Conservation (phyloP, 2,888 invertebrate species). For the Volucella bombylans region DNA sequence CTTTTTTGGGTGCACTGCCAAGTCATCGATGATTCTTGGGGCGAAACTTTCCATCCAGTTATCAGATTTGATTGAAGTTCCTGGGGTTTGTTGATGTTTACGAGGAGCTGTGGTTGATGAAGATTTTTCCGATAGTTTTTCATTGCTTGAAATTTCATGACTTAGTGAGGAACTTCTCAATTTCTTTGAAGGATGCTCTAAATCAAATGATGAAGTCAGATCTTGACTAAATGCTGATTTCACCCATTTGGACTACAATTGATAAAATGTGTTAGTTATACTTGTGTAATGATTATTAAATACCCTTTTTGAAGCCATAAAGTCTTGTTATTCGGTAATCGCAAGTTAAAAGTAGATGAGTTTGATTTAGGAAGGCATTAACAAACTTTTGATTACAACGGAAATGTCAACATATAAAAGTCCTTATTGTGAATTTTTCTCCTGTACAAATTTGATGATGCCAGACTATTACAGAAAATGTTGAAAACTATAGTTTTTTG, state of each 20-base stretch:
- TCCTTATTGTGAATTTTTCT: too few species aligned
- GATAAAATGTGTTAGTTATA: background rate
- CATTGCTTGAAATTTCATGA: background rate
- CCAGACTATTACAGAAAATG: too few species aligned
- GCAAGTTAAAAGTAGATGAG: too few species aligned
- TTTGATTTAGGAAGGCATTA: background rate
- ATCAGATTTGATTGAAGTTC: conserved; percentile 24
- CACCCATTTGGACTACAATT: conserved; percentile 77
- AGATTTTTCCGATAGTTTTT: background rate
- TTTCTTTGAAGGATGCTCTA: conserved; percentile 49
- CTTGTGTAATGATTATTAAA: background rate
- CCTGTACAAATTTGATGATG: too few species aligned
- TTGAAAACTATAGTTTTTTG: too few species aligned
- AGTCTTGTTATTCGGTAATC: too few species aligned
- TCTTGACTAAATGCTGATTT: conserved; percentile 77
- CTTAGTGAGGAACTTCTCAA: conserved; percentile 36
- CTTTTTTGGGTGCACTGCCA: conserved; percentile 90
- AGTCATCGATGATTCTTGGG: conserved; percentile 85
- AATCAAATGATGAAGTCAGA: background rate
- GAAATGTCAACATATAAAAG: background rate
- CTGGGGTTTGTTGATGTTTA: background rate
- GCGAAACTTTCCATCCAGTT: conserved; percentile 86
- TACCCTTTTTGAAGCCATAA: conserved; percentile 58
- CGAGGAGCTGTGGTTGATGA: background rate
- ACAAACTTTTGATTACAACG: conserved; percentile 8